Conservation (phyloP, 2,888 invertebrate genomes). For the Tachina fera region DNA sequence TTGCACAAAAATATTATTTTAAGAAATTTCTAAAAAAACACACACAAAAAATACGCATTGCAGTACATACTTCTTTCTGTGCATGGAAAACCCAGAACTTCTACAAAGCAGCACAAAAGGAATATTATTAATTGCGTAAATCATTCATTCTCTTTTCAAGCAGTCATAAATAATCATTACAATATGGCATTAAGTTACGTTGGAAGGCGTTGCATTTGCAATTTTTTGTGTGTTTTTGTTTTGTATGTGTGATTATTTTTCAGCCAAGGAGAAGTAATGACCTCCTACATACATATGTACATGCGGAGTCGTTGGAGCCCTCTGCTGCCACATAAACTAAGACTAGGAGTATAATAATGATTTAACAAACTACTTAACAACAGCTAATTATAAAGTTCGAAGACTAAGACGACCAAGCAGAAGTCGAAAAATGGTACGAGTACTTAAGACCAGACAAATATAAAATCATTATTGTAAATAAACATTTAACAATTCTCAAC, state of each 20-base stretch:
- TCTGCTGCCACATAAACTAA: conserved; percentile 48
- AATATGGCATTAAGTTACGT: conserved; percentile 41
- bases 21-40: neutral
- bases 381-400: conserved; percentile 30
- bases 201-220: conserved; percentile 44
- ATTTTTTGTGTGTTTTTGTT: conserved; percentile 27
- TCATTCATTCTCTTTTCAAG: conserved; percentile 51
- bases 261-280: conserved; percentile 55
- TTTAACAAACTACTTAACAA: conserved; percentile 53
- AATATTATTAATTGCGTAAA: conserved; percentile 52
- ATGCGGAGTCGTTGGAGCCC: conserved; percentile 39
- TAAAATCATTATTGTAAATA: conserved; percentile 57
- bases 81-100: neutral
- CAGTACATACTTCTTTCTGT: conserved; percentile 1
- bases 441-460: conserved; percentile 66
- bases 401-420: neutral
- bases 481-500: conserved; percentile 57
- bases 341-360: conserved; percentile 55
- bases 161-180: conserved; percentile 57
- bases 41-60: conserved; percentile 3
- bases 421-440: conserved; percentile 33
- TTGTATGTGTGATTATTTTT: conserved; percentile 11
- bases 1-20: neutral
- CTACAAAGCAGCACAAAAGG: neutral
- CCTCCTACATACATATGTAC: too few species aligned